Percentiles rank a stretch among this genome's conserved stretches.
phyloP scores from a whole-genome alignment of 2,888 invertebrate genomes.

The Carabus problematicus region DNA sequence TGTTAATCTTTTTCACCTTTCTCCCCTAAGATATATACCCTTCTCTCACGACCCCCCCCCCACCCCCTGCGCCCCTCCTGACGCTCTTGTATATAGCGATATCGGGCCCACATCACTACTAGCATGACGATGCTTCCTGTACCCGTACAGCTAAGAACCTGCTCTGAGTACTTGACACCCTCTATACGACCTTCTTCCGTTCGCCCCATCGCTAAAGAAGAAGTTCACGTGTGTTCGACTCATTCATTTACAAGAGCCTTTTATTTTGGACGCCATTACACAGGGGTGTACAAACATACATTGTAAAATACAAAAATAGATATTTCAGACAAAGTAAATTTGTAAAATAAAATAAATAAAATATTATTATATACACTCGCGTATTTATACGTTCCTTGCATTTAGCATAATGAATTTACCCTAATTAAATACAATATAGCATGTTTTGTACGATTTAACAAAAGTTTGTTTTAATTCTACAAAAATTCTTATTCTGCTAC shows the following conservation, averaged over 20 bases:
- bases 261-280: conserved; percentile 44
- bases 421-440: too few species aligned
- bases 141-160: neutral
- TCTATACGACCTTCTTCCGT: conserved; percentile 48
- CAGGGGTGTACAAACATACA: conserved; percentile 3
- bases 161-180: conserved; percentile 47
- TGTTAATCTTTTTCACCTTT: conserved; percentile 42
- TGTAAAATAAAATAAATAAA: too few species aligned
- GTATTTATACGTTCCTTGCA: too few species aligned
- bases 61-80: neutral
- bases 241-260: conserved; percentile 57
- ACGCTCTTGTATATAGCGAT: too few species aligned
- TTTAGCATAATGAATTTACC: too few species aligned
- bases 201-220: conserved; percentile 31
- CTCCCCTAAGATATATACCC: neutral
- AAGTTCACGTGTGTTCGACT: conserved; percentile 47
- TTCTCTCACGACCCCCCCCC: too few species aligned
- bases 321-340: too few species aligned
- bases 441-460: neutral
- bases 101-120: too few species aligned
- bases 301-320: too few species aligned
- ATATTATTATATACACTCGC: too few species aligned
- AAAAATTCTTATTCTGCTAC: neutral
- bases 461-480: neutral
- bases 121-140: too few species aligned